These are phyloP conservation scores for Lepeophtheirus nordmannii DNA, from an alignment of 2,888 invertebrate species.

Conservation along the genomic window DNA sequence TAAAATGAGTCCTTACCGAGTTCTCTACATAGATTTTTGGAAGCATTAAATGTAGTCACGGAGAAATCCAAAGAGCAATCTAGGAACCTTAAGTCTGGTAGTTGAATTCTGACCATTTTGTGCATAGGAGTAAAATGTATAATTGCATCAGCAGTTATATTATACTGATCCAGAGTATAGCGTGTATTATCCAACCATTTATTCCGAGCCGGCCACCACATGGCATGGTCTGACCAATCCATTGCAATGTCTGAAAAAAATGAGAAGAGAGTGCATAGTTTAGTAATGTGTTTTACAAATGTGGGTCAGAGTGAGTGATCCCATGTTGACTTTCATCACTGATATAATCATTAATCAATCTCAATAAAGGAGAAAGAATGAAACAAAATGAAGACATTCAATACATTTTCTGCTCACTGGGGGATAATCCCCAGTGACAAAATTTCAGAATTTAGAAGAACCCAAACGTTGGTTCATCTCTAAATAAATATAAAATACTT, in stretches of 20 bases:
- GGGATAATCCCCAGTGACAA: no score
- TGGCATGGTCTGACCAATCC: slow-evolving; percentile 97
- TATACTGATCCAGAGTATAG: slow-evolving; percentile 89
- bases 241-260: slow-evolving; percentile 71
- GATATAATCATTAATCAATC: no score
- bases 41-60: slow-evolving; percentile 85
- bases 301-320: neutral
- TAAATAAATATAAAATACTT: no score
- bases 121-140: slow-evolving; percentile 96
- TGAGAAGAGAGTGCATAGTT: slow-evolving; percentile 26
- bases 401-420: no score
- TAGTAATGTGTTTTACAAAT: neutral
- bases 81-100: slow-evolving; percentile 79
- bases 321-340: no score
- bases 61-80: slow-evolving; percentile 90
- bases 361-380: no score
- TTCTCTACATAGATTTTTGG: slow-evolving; percentile 76
- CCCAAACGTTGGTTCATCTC: no score
- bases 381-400: no score
- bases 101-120: slow-evolving; percentile 58
- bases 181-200: slow-evolving; percentile 84
- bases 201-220: slow-evolving; percentile 96
- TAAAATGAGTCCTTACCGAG: no score
- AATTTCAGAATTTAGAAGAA: no score
- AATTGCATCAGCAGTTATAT: slow-evolving; percentile 81